A percentile compares a stretch with the other conserved stretches of the same genome.
Conservation (phyloP, 2,797 vertebrate species). For the Rhincodon typus region DNA sequence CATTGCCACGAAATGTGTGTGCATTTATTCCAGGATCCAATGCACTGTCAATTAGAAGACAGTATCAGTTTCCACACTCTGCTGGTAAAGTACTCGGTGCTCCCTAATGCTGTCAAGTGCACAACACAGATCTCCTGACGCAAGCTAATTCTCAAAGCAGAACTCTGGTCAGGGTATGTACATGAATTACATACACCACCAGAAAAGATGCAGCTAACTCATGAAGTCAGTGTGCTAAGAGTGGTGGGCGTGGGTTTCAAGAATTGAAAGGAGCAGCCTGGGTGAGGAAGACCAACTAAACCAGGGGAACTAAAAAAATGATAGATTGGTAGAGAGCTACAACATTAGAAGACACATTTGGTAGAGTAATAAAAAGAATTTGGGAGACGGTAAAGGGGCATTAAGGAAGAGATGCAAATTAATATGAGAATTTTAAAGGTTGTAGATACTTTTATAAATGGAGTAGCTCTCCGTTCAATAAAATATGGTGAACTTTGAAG, state of each 20-base stretch:
- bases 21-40: not conserved
- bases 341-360: not conserved
- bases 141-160: not conserved
- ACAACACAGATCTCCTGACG: not conserved
- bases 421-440: not conserved
- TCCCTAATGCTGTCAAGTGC: not conserved
- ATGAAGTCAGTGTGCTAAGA: not conserved
- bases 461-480: not conserved
- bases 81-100: not conserved
- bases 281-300: not conserved
- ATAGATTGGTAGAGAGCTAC: not conserved
- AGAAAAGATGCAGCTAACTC: not conserved
- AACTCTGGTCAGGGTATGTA: not conserved
- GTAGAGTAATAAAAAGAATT: not conserved
- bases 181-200: not conserved
- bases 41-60: not conserved
- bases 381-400: not conserved
- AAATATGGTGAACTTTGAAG: not conserved
- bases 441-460: not conserved
- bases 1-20: not conserved
- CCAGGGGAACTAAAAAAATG: not conserved
- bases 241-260: slow-evolving; percentile 28
- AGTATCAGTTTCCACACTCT: not conserved
- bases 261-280: not conserved
- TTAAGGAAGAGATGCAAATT: not conserved